Evolutionary conservation across 2,888 invertebrate species (phyloP).

Genomic region (Cryptocheilus praepositus): DNA sequence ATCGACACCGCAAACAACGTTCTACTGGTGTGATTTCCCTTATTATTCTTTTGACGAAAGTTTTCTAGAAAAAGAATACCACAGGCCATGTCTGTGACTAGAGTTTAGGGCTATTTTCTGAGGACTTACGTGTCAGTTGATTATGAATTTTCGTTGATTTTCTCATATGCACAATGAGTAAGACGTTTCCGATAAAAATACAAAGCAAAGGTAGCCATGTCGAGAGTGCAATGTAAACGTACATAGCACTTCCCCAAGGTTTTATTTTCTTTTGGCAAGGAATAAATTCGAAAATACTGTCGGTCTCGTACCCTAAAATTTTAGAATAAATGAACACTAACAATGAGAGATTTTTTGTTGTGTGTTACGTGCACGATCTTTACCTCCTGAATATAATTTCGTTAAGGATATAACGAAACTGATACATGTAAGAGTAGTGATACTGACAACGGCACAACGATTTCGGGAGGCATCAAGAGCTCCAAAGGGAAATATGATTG

Average conservation of each 20-base stretch:
- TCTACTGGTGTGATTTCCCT: slow-evolving; percentile 61
- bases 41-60: slow-evolving; percentile 49
- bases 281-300: slow-evolving; percentile 70
- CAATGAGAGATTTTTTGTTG: too few species aligned
- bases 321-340: neutral
- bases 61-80: slow-evolving; percentile 43
- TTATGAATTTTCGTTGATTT: slow-evolving; percentile 59
- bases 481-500: slow-evolving; percentile 60
- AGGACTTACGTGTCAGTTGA: slow-evolving; percentile 61
- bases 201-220: slow-evolving; percentile 71
- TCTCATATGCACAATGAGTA: slow-evolving; percentile 65
- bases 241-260: slow-evolving; percentile 67
- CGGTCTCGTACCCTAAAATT: slow-evolving; percentile 69
- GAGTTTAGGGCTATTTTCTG: too few species aligned
- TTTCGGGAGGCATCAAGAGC: slow-evolving; percentile 46
- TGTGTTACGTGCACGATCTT: slow-evolving; percentile 15
- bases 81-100: too few species aligned
- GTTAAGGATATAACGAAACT: slow-evolving; percentile 64
- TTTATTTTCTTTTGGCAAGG: slow-evolving; percentile 65
- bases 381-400: slow-evolving; percentile 69
- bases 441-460: slow-evolving; percentile 53
- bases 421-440: slow-evolving; percentile 51
- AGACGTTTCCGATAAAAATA: slow-evolving; percentile 69
- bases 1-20: slow-evolving; percentile 70
- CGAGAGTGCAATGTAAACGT: slow-evolving; percentile 69